Conservation (phyloP, 2,888 invertebrate genomes). For the Crepidodera aurea region DNA sequence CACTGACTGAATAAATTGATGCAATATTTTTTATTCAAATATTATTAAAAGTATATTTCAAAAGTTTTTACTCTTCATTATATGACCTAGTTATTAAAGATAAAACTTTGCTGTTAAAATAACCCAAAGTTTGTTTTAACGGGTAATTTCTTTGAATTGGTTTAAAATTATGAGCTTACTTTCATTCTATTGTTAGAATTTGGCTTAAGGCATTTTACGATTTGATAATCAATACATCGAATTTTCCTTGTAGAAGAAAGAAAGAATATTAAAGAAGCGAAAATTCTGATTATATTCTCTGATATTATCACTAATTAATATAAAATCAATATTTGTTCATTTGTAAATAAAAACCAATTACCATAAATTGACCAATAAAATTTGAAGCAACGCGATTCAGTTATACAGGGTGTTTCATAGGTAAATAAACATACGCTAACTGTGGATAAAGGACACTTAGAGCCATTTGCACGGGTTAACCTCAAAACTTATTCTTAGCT, state of each 20-base stretch:
- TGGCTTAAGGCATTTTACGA: neutral
- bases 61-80: neutral
- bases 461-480: no score
- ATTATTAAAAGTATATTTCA: no score
- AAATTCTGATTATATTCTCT: neutral
- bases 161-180: neutral
- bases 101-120: neutral
- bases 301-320: slow-evolving; percentile 1
- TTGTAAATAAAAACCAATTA: neutral
- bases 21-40: no score
- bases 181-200: slow-evolving; percentile 1
- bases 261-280: neutral
- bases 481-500: no score
- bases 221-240: neutral
- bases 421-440: neutral
- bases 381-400: no score
- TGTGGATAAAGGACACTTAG: no score
- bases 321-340: neutral
- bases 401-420: no score
- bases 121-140: neutral
- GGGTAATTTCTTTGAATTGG: neutral
- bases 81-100: neutral
- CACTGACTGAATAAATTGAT: no score
- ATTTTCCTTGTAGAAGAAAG: neutral
- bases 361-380: no score